A percentile compares a stretch with the other conserved stretches of the same genome.
phyloP scores from a whole-genome alignment of 2,888 invertebrate genomes.

The Neoitamus cyanurus region DNA sequence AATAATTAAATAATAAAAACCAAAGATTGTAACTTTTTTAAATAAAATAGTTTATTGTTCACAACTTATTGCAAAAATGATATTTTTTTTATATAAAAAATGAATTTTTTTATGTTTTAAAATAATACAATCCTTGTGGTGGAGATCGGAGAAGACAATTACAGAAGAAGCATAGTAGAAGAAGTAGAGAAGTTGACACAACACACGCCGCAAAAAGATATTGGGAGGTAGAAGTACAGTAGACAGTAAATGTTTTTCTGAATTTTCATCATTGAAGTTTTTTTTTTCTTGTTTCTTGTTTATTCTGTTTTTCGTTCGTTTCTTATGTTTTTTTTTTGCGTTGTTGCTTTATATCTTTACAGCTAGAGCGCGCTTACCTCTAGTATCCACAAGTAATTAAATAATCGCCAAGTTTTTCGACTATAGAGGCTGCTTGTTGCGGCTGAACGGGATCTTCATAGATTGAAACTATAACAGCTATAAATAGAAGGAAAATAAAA shows the following conservation, averaged over 20 bases:
- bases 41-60: slow-evolving; percentile 54
- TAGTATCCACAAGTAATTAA: slow-evolving; percentile 97
- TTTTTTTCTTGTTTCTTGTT: background rate
- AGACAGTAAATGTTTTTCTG: slow-evolving; percentile 39
- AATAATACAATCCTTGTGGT: slow-evolving; percentile 23
- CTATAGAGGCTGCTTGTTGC: slow-evolving; percentile 95
- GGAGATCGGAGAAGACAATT: slow-evolving; percentile 24
- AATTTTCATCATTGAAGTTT: background rate
- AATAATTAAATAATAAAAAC: slow-evolving; percentile 18
- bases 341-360: slow-evolving; percentile 41
- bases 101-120: slow-evolving; percentile 20
- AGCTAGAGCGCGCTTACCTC: slow-evolving; percentile 68
- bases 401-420: slow-evolving; percentile 97
- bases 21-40: slow-evolving; percentile 49
- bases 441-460: slow-evolving; percentile 97
- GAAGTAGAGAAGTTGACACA: slow-evolving; percentile 49
- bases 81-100: slow-evolving; percentile 50
- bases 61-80: slow-evolving; percentile 53
- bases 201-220: slow-evolving; percentile 50
- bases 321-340: background rate
- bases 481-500: slow-evolving; percentile 60
- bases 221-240: slow-evolving; percentile 33
- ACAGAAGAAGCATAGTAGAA: slow-evolving; percentile 43
- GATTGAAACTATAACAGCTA: slow-evolving; percentile 92
- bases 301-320: background rate